Base-by-base conservation (phyloP, 2,888 invertebrate genomes). In the Sarcophaga caerulescens region DNA sequence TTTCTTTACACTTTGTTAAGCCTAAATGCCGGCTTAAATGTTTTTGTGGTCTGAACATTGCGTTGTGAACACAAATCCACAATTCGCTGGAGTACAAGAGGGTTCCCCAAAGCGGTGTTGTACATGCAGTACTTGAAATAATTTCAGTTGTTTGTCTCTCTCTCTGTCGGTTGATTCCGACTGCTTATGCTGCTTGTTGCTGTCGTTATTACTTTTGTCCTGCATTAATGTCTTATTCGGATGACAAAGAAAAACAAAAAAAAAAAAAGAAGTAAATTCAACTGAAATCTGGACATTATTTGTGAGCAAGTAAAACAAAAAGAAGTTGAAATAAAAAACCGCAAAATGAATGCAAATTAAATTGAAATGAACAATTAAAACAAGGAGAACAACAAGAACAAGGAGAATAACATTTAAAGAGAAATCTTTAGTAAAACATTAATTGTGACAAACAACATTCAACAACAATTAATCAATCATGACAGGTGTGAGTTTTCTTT, bases 321-420 rank as follows among this genome's bases (percentile, higher is more conserved):
- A 89, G 82, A 87, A 85, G 74, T 78, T 74, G 60, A n/a, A 81
- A 82, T 60, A 57, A 68, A 63, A 75, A 88, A 88, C 89, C 90
- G 87, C 90, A 90, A 78, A 69, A 84, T 52, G 87, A 88, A 88
- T 89, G 89, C 88, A 90, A 89, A 89, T 90, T 89, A 83, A 78
- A 78, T 78, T 86, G 65, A 84, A 81, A 69, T 52, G 35, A 63
- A 62, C 10, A 35, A 35, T 8, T 10, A 35, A 10, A 35, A 52
- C 14, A 47, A 47, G n/a, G n/a, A n/a, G n/a, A n/a, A n/a, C 17
- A 52, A 63, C 11, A 52, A 52, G 5, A 60, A 63, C 10, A 71
- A 65, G 35, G 4, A 21, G 2, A 19, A 60, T 5, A 60, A 57
- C 57, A 4, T 12, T 23, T 44, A 35, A 17, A 65, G 21, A 77